Percentiles rank a stretch among this genome's conserved stretches.
Conservation (phyloP, 2,888 invertebrate genomes). For the Brachypalpus laphriformis region DNA sequence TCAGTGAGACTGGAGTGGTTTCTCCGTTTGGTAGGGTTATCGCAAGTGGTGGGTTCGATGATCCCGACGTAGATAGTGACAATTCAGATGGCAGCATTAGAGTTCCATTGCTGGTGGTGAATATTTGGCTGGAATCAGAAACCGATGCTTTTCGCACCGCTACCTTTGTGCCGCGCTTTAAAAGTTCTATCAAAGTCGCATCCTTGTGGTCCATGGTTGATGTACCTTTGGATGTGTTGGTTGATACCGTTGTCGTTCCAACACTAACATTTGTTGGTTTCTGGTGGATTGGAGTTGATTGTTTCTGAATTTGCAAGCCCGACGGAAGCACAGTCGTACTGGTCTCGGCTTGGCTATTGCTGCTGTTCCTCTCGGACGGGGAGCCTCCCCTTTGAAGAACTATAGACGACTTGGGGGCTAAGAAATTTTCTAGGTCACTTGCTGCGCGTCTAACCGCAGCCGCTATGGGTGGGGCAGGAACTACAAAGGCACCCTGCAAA, state of each 20-base stretch:
- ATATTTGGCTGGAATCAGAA: constrained; percentile 86
- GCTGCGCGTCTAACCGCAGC: constrained; percentile 80
- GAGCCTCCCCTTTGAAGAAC: constrained; percentile 56
- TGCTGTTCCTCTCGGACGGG: constrained; percentile 67
- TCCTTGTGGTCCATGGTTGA: constrained; percentile 85
- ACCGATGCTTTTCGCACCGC: constrained; percentile 88
- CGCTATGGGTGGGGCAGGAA: constrained; percentile 82
- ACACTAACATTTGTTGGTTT: constrained; percentile 77
- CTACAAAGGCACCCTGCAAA: constrained; percentile 82
- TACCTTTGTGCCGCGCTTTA: constrained; percentile 88
- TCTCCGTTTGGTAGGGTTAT: constrained; percentile 79
- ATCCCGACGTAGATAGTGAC: constrained; percentile 80
- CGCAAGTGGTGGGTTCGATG: constrained; percentile 83
- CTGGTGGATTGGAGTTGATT: constrained; percentile 75
- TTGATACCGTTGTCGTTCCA: constrained; percentile 75
- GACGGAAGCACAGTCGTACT: constrained; percentile 79
- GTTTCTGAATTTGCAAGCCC: constrained; percentile 78
- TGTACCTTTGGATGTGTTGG: constrained; percentile 80
- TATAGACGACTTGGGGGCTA: constrained; percentile 79
- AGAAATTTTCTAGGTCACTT: constrained; percentile 82
- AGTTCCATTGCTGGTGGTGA: constrained; percentile 82
- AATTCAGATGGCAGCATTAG: constrained; percentile 81
- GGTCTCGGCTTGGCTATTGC: constrained; percentile 76
- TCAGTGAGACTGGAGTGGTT: constrained; percentile 80
- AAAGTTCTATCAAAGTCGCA: constrained; percentile 90